Evolutionary conservation across 2,113 vertebrate genomes (phyloP).

Genomic region (Struthidea cinerea): DNA sequence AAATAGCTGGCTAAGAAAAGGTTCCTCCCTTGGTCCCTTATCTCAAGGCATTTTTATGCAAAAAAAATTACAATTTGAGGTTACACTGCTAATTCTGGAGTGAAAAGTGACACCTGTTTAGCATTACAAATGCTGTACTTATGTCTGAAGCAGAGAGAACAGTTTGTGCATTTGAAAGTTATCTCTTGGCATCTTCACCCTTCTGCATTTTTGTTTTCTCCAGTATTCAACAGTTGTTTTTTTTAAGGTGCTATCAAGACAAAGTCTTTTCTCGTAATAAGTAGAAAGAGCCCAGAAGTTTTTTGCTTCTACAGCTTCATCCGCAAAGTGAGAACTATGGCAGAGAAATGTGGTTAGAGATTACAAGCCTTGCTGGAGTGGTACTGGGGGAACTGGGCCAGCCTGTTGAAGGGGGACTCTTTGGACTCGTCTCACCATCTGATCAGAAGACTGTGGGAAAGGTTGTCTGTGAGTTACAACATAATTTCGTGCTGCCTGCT

Average conservation of each 20-base stretch:
- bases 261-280: neutral
- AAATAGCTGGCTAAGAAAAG: neutral
- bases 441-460: neutral
- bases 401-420: neutral
- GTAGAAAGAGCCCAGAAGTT: neutral
- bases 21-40: neutral
- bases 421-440: neutral
- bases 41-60: neutral
- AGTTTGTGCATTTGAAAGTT: neutral
- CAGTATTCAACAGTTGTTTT: neutral
- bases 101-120: neutral
- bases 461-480: neutral
- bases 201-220: neutral
- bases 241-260: neutral
- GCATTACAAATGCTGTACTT: neutral
- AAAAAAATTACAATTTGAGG: neutral
- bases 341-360: neutral
- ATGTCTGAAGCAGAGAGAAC: neutral
- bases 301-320: neutral
- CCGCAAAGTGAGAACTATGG: rapidly evolving
- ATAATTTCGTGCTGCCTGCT: neutral
- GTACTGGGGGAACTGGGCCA: neutral
- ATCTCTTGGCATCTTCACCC: neutral
- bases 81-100: neutral
- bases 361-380: neutral